Percentiles rank a stretch among this genome's conserved stretches.
phyloP scores from a whole-genome alignment of 2,113 vertebrate genomes.

The Rhagologus leucostigma region DNA sequence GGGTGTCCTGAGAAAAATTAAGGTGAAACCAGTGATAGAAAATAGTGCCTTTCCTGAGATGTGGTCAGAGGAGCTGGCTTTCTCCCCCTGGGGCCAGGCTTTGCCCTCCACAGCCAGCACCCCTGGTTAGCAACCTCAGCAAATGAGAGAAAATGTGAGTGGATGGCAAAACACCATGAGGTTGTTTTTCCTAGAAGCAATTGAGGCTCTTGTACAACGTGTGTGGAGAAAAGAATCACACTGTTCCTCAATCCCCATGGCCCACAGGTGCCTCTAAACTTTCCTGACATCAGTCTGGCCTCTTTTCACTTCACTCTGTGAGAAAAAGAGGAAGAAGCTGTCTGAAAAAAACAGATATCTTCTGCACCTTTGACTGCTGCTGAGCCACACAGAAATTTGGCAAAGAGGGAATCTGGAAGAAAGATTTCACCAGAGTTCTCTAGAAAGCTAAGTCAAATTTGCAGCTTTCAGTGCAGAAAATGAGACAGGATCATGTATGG shows the following conservation, averaged over 20 bases:
- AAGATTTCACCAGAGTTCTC: not conserved
- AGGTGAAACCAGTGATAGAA: not conserved
- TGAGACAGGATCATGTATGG: not conserved
- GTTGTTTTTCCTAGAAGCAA: not conserved
- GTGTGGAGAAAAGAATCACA: not conserved
- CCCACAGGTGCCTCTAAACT: not conserved
- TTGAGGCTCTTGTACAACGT: not conserved
- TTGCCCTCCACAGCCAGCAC: not conserved
- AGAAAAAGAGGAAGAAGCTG: not conserved
- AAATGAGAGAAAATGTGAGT: not conserved
- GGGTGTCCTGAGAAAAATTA: not conserved
- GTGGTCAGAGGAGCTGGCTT: not conserved
- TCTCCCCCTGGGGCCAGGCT: not conserved
- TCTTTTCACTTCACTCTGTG: not conserved
- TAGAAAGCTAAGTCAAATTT: not conserved
- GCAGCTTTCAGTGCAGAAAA: not conserved
- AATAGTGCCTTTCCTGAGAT: not conserved
- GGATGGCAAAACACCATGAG: not conserved
- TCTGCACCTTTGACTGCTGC: not conserved
- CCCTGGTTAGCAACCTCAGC: not conserved
- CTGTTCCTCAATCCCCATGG: not conserved
- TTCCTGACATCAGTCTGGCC: not conserved
- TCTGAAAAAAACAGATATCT: not conserved
- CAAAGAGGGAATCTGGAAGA: not conserved
- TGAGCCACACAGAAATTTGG: not conserved